Base-by-base conservation (phyloP, 2,888 invertebrate genomes). In the Lasioglossum figueresi region DNA sequence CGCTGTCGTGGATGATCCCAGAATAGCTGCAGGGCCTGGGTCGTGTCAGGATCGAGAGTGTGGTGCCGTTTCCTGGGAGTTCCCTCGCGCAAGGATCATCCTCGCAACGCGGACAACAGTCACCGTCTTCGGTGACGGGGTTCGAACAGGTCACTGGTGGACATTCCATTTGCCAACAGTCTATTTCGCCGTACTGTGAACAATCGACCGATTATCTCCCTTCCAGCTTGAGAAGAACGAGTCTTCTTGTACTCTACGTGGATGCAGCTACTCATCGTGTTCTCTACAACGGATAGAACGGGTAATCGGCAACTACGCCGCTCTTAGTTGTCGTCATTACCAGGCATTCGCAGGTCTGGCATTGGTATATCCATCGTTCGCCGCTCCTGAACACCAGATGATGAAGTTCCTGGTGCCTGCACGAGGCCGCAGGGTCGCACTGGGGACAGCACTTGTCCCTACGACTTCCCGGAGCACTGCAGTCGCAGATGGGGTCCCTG, bases 281-380 rank as follows among this genome's bases (percentile, higher is more conserved):
- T n/a, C 23, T n/a, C 56, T 56, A 34, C 66, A 34, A 66, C 27
- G 16, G 0, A 63, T 14, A 14, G 14, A 12, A 19, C 31, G 31
- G 72, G 1, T 16, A 19, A 31, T 8, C 45, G 72, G 45, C 27
- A 31, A 14, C 5, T 19, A 63, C 31, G 16, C n/a, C 19, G 45
- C 2, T 5, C 19, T 6, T 12, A 45, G 23, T n/a, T 63, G 63
- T 34, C 23, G 84, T 71, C n/a, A 83, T 96, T 94, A 98, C 98
- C 95, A 98, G 96, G 95, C 98, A 98, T 96, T 98, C 98, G 96
- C 98, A 98, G 88, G 97, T 97, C 96, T 98, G 98, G 95, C 98
- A 98, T 95, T 98, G 97, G 95, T 98, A 98, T 91, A 98, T 97
- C 98, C 98, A 98, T 92, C 97, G 96, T 94, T 98, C 98, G 79